Conservation (phyloP, 1,140 invertebrate species). For the Alviniconcha marisindica region DNA sequence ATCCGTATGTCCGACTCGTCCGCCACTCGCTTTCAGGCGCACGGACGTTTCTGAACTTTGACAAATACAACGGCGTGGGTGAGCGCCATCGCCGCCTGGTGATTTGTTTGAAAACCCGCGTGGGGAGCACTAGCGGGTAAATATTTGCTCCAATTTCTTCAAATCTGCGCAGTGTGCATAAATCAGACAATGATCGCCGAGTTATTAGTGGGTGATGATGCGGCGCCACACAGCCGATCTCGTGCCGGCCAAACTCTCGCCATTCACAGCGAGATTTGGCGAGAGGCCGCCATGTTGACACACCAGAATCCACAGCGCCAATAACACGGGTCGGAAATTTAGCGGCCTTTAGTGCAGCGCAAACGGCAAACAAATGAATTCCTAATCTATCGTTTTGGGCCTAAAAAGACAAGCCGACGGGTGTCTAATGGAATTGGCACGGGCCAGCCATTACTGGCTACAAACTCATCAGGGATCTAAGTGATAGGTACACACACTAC, state of each 20-base stretch:
- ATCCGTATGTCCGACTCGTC: background rate
- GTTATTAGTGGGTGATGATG: conserved; percentile 27
- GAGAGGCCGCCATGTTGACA: conserved; percentile 21
- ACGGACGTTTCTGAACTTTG: background rate
- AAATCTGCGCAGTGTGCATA: conserved; percentile 26
- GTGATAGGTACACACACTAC: conserved; percentile 11
- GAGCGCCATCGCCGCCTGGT: background rate
- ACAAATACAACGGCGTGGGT: background rate
- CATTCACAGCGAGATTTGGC: background rate
- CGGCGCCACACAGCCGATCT: background rate
- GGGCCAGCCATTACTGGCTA: background rate
- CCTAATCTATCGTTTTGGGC: conserved; percentile 31
- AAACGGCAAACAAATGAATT: conserved; percentile 37
- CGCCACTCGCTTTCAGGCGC: background rate
- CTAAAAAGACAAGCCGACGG: conserved; percentile 12
- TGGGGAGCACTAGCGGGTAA: conserved; percentile 7
- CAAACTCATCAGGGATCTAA: background rate
- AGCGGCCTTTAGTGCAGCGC: conserved; percentile 1
- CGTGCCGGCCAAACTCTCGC: background rate
- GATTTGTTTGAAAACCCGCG: conserved; percentile 10
- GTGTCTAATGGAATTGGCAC: conserved; percentile 22
- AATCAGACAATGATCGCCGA: conserved; percentile 25
- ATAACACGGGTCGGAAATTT: background rate
- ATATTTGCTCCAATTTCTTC: conserved; percentile 35
- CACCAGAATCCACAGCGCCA: background rate